Evolutionary conservation across 2,113 vertebrate genomes (phyloP), one percentile per base, ranked within the genome.

Genomic region (Nanorana parkeri): DNA sequence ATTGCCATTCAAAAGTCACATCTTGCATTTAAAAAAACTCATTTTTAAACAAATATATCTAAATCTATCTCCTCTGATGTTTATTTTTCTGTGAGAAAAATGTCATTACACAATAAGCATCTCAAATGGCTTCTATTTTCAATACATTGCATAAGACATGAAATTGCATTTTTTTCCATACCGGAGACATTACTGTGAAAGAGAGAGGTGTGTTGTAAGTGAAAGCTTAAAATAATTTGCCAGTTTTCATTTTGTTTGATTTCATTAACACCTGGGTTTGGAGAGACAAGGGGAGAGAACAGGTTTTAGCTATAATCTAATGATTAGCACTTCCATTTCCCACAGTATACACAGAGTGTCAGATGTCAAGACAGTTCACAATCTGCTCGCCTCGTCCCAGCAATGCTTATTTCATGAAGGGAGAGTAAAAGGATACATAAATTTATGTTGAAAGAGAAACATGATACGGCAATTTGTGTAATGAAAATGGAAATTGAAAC

Each of bases 251-350:
- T 93, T 92, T 90, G 87, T 89, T 92, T 93, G 91, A 93, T 94
- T 96, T 96, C 95, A 96, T 96, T 96, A 96, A 96, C 96, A 97
- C 95, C 94, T 94, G 92, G 93, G 94, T 94, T 95, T 93, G 93
- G 58, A 84, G 94, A 94, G 91, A 88, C 89, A 87, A 88, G 66
- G 93, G 91, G 87, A 87, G 89, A 88, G 88, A 90, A 91, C 90
- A 90, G 90, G 88, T 89, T 91, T 92, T 92, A 90, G 90, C 89
- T 86, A 92, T 94, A 93, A 94, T 92, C 89, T 89, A 93, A 95
- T 93, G 92, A 92, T 91, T 92, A 92, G 91, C 91, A 86, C 91
- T 84, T 90, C 91, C 75, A 6, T 73, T 77, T 88, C 77, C 86
- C 80, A 80, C 81, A 84, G 60, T 85, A 86, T 89, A 86, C 89